Conservation (phyloP, 2,113 vertebrate species). For the Noctilio leporinus region DNA sequence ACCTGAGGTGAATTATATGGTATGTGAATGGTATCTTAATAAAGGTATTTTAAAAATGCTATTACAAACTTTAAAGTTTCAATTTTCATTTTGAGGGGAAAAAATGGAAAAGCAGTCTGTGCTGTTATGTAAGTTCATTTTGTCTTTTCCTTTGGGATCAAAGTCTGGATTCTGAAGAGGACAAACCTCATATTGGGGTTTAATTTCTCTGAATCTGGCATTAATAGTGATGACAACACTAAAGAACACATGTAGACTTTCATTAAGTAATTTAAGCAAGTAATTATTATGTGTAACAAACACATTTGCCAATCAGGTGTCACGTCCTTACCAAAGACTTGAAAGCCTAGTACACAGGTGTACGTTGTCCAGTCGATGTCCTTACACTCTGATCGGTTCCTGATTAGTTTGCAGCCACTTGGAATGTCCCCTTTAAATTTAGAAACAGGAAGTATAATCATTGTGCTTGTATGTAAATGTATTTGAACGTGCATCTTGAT, state of each 20-base stretch:
- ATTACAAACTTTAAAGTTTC: background rate
- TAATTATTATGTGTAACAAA: background rate
- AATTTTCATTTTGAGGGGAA: background rate
- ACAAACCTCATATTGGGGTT: background rate
- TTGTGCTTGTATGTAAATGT: conserved; percentile 19
- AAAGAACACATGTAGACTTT: background rate
- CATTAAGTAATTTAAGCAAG: background rate
- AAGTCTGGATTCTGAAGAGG: background rate
- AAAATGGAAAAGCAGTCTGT: background rate
- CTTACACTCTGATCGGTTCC: conserved; percentile 97
- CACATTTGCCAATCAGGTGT: background rate
- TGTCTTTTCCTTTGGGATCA: background rate
- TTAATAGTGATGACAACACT: background rate
- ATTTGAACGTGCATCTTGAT: conserved; percentile 35
- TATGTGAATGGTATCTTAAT: background rate
- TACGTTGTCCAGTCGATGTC: conserved; percentile 97
- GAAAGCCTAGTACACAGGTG: conserved; percentile 96
- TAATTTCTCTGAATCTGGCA: background rate
- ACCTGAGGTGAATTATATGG: background rate
- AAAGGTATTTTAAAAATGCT: background rate
- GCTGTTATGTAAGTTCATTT: background rate
- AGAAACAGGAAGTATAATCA: conserved; percentile 55
- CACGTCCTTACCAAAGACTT: conserved; percentile 91
- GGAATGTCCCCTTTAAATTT: conserved; percentile 91
- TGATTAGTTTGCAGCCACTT: conserved; percentile 93